Evolutionary conservation across 2,888 invertebrate species (phyloP), one percentile per base, ranked within the genome.

Genomic region (Drosophila monieri): DNA sequence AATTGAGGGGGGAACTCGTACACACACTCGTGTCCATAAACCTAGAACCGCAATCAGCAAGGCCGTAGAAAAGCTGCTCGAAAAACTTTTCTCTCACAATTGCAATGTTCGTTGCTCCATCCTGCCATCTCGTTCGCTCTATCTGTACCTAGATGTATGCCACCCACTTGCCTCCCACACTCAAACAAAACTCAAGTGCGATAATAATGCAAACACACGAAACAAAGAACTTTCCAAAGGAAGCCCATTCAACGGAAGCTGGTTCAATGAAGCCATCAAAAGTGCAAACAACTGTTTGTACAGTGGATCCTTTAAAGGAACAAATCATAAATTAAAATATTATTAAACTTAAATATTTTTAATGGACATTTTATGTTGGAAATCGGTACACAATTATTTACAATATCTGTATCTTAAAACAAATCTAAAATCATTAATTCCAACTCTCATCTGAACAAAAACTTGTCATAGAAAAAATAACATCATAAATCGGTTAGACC

Each of bases 221-320:
- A 68, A 78, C 69, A 78, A 76, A 80, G 66, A 80, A 81, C 87
- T 81, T 86, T 81, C 81, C 87, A 78, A 86, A 67, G 74, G 58
- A 78, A 62, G 43, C 32, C 43, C 23, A 32, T 32, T 32, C 12
- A 32, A 49, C 14, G 21, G 71, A 35, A 61, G 47, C 37, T 49
- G 53, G 81, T 81, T 81, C 83, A 87, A 85, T 78, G 81, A 74
- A 87, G 67, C 81, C 81, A 84, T 86, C 74, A 85, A 84, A 80
- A 67, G 57, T 60, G 78, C 70, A 71, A 47, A 48, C 18, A 23
- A 62, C 62, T 43, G 62, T 35, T 44, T 51, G 62, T 27, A 64
- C 62, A 64, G 64, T 64, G 35, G 15, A 9, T 0, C 35, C 35
- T 37, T 12, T 6, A 9, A 21, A 2, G 10, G 2, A 3, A 35